phyloP scores from a whole-genome alignment of 2,797 vertebrate genomes.

The Poecilia velifera region DNA sequence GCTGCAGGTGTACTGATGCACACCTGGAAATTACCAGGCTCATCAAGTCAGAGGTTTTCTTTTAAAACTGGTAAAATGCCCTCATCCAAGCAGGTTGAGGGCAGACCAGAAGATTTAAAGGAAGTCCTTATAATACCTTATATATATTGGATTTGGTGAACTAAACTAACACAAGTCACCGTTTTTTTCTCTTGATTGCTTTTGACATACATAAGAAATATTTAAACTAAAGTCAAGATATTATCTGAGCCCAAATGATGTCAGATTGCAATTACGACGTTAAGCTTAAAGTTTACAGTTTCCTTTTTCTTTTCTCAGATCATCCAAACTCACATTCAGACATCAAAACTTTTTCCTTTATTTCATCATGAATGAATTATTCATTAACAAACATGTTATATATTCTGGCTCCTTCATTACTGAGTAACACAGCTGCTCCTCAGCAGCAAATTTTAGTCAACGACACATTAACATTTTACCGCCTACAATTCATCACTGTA shows the following conservation, averaged over 20 bases:
- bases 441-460: conserved; percentile 31
- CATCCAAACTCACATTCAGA: conserved; percentile 12
- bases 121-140: not conserved
- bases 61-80: not conserved
- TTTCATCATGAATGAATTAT: conserved; percentile 26
- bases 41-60: too few species aligned
- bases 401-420: conserved; percentile 24
- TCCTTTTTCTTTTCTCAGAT: not conserved
- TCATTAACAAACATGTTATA: conserved; percentile 24
- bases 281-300: not conserved
- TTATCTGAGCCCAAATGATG: not conserved
- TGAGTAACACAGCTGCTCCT: conserved; percentile 12
- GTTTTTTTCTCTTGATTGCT: not conserved
- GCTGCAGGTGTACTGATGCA: too few species aligned
- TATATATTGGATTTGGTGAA: not conserved
- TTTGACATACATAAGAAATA: not conserved
- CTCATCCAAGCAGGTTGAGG: not conserved
- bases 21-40: too few species aligned
- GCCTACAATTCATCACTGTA: conserved; percentile 18
- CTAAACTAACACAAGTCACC: not conserved
- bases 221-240: not conserved
- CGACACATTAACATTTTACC: conserved; percentile 42
- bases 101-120: not conserved
- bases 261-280: not conserved
- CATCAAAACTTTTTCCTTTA: conserved; percentile 8